phyloP scores from a whole-genome alignment of 2,113 vertebrate species.

The Rhagologus leucostigma region DNA sequence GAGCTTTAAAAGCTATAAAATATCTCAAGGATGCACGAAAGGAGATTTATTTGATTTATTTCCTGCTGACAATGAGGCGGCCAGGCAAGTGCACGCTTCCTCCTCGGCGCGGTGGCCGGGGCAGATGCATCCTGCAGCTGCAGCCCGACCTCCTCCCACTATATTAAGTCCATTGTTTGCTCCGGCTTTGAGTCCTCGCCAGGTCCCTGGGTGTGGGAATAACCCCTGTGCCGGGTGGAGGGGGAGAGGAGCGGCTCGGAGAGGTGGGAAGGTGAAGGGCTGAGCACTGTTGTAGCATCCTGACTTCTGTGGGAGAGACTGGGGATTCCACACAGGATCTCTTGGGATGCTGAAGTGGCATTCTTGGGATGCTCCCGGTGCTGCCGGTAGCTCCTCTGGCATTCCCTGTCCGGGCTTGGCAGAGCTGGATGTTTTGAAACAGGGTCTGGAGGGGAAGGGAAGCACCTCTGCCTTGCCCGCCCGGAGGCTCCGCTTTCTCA shows the following conservation, averaged over 20 bases:
- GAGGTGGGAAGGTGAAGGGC: neutral
- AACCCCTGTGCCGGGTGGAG: neutral
- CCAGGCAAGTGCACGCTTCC: slow-evolving; percentile 25
- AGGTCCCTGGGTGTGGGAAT: neutral
- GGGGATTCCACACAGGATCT: rapidly evolving
- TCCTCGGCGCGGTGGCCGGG: neutral
- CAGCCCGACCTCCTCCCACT: neutral
- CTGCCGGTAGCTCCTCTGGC: rapidly evolving
- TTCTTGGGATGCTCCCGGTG: neutral
- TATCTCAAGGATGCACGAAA: neutral
- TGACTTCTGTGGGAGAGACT: neutral
- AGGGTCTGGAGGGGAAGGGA: neutral
- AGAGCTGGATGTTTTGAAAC: neutral
- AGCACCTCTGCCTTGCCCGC: neutral
- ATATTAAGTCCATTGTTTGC: slow-evolving; percentile 61
- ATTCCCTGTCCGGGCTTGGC: neutral
- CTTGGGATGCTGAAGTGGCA: rapidly evolving
- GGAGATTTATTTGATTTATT: slow-evolving; percentile 31
- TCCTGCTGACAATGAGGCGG: slow-evolving; percentile 9
- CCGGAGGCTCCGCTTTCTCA: rapidly evolving
- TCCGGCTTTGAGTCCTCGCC: neutral
- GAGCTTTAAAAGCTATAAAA: neutral
- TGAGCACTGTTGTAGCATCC: rapidly evolving
- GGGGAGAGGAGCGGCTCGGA: rapidly evolving
- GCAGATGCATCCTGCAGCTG: slow-evolving; percentile 68